Conservation (phyloP, 2,888 invertebrate genomes). For the Cordilura impudica region DNA sequence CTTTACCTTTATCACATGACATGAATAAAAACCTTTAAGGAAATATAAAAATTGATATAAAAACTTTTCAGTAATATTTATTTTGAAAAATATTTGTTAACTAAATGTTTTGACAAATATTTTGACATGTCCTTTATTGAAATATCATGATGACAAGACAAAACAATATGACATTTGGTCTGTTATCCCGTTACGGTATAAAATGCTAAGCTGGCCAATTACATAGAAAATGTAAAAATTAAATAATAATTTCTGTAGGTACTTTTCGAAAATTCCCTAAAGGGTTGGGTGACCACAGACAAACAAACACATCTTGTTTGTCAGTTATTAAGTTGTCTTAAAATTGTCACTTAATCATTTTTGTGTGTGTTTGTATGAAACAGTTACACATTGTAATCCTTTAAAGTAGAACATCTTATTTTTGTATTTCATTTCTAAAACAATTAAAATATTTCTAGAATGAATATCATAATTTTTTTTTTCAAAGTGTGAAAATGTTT, state of each 20-base stretch:
- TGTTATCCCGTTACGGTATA: neutral
- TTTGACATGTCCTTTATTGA: conserved; percentile 26
- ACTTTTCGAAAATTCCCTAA: conserved; percentile 4
- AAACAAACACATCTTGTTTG: neutral
- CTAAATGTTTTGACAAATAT: conserved; percentile 4
- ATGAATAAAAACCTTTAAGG: neutral
- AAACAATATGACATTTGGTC: neutral
- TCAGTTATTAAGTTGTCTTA: neutral
- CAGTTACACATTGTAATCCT: conserved; percentile 10
- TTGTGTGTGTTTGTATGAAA: neutral
- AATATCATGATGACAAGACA: conserved; percentile 50
- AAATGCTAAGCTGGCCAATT: neutral
- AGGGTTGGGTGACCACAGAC: conserved; percentile 39
- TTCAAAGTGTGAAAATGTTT: neutral
- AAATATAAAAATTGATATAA: neutral
- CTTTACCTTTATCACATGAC: neutral
- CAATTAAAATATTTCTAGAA: too few relatives aligned
- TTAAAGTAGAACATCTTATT: neutral
- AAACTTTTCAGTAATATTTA: neutral
- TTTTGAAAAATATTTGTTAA: neutral
- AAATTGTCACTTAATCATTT: conserved; percentile 44
- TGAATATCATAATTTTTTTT: too few relatives aligned
- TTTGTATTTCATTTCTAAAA: neutral
- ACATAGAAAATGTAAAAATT: neutral
- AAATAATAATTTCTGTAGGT: neutral